Percentiles rank a stretch among this genome's conserved stretches.
Evolutionary conservation across 2,888 invertebrate genomes (phyloP).

Genomic region (Papilio elwesi): DNA sequence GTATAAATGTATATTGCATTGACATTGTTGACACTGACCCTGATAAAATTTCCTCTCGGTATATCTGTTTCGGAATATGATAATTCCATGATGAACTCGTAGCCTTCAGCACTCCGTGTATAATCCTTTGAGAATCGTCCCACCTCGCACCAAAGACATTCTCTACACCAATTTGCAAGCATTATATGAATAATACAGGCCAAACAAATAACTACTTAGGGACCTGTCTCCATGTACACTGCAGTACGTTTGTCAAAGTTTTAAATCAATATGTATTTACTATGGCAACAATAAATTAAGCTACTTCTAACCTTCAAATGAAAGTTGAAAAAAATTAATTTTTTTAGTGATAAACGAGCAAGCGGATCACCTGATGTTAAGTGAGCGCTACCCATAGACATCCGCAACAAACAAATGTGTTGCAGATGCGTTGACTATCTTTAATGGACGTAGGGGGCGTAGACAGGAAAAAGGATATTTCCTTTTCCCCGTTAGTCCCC

Average conservation of each 20-base stretch:
- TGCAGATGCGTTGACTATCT: no score
- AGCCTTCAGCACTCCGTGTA: constrained; percentile 22
- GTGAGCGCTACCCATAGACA: no score
- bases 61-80: constrained; percentile 24
- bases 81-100: constrained; percentile 30
- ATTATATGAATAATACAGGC: constrained; percentile 16
- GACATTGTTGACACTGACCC: not conserved
- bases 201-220: constrained; percentile 4
- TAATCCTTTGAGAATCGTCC: constrained; percentile 31
- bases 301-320: not conserved
- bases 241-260: no score
- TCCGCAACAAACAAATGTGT: no score
- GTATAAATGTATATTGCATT: not conserved
- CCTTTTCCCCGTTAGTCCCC: no score
- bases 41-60: constrained; percentile 4
- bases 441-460: no score
- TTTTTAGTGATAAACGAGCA: no score
- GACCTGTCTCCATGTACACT: not conserved
- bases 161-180: constrained; percentile 25
- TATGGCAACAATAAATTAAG: not conserved
- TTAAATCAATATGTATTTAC: no score
- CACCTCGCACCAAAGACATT: constrained; percentile 15
- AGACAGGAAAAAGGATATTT: no score
- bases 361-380: no score
- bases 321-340: no score